phyloP scores from a whole-genome alignment of 2,888 invertebrate genomes.

The Atethmia centrago region DNA sequence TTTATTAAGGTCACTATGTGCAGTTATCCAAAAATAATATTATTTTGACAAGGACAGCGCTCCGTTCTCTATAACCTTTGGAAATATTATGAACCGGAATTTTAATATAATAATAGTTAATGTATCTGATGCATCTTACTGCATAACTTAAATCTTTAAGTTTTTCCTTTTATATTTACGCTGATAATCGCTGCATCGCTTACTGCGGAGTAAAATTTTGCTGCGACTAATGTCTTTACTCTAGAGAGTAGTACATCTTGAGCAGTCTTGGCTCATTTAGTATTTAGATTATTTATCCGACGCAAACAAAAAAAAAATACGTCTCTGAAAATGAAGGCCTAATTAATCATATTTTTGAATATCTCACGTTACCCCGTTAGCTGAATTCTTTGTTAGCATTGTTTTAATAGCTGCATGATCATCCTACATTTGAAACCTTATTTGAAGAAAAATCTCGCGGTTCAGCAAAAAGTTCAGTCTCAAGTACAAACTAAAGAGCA shows the following conservation, averaged over 20 bases:
- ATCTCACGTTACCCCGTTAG: not conserved
- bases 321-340: not conserved
- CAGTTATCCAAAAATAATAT: conserved; percentile 57
- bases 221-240: not conserved
- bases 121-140: conserved; percentile 31
- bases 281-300: conserved; percentile 3
- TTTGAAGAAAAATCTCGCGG: conserved; percentile 11
- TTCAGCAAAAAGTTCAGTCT: conserved; percentile 27
- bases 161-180: conserved; percentile 26
- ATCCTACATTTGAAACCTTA: not conserved
- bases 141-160: conserved; percentile 1
- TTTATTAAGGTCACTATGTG: conserved; percentile 53
- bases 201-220: not conserved
- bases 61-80: conserved; percentile 54
- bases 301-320: not conserved
- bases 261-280: not conserved
- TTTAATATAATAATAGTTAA: conserved; percentile 33
- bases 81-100: conserved; percentile 50
- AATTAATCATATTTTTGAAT: not conserved
- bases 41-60: conserved; percentile 54
- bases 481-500: conserved; percentile 33
- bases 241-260: not conserved
- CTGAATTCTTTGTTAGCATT: not conserved
- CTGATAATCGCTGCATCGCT: conserved; percentile 7
- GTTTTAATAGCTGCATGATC: conserved; percentile 4